Percentiles rank a stretch among this genome's conserved stretches.
These are phyloP conservation scores for Rotaria socialis DNA, from an alignment of 2,888 invertebrate species.

Conservation along the genomic window DNA sequence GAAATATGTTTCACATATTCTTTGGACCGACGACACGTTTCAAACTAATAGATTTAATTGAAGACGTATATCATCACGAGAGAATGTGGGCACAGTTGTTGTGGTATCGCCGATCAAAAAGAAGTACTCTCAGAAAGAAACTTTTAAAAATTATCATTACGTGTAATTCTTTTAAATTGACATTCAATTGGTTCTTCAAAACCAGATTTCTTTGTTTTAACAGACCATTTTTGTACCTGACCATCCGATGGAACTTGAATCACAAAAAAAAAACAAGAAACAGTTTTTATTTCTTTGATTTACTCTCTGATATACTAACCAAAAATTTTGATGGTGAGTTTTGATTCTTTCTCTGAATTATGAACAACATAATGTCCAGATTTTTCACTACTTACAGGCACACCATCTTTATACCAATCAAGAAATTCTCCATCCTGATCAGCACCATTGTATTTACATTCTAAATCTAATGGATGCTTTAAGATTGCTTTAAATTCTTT, in stretches of 20 bases:
- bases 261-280: background rate
- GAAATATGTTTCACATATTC: too few relatives aligned
- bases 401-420: background rate
- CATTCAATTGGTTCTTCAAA: background rate
- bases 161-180: background rate
- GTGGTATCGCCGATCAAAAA: too few relatives aligned
- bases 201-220: background rate
- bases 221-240: background rate
- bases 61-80: too few relatives aligned
- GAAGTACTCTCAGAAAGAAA: too few relatives aligned
- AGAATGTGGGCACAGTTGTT: too few relatives aligned
- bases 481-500: background rate
- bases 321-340: background rate
- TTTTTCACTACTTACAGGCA: background rate
- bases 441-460: background rate
- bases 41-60: too few relatives aligned
- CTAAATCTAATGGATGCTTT: background rate
- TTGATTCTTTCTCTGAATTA: background rate
- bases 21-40: too few relatives aligned
- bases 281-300: background rate
- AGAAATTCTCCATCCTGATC: background rate
- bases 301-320: background rate
- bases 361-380: conserved; percentile 15
- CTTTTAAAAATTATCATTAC: background rate
- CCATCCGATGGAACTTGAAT: background rate